Evolutionary conservation across 1,140 invertebrate species (phyloP), one percentile per base, ranked within the genome.

Genomic region (Drosophila oshimai): DNA sequence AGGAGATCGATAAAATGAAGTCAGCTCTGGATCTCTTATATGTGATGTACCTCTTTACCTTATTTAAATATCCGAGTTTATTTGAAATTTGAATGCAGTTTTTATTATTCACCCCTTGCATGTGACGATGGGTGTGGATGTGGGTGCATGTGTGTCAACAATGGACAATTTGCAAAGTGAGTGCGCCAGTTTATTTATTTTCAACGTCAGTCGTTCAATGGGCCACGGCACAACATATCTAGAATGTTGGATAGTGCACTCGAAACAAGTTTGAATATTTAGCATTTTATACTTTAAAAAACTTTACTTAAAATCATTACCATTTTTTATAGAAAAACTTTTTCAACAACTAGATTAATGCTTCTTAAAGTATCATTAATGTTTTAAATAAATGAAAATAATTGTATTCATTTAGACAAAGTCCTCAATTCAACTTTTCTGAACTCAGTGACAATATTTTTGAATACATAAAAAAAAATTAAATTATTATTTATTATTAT

Each of bases 91-190:
- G 37, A 72, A 81, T 75, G 60, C 72, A 62, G 29, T 70, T 65
- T 61, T 71, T 49, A 37, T 42, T 68, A 53, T 42, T n/a, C 37
- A 26, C 10, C 51, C 15, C 28, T 34, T 41, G 58, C 51, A 58
- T 58, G 54, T 10, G 58, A 1, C 20, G 53, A 1, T 28, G 53
- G 58, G 58, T 61, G 36, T 39, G 15, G 10, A 9, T 20, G 26
- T 18, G 41, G 18, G 33, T 24, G 57, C 36, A 29, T 64, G 76
- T 81, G 64, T 80, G 76, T 54, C 77, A 76, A 73, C 72, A 81
- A 76, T 81, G 60, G 47, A 83, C 78, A 83, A 81, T 83, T 81
- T 83, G 68, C 72, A 54, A 61, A 68, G 47, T 75, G 53, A 65
- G 71, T 65, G 61, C 72, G 47, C 28, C 41, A 58, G 61, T 54